Percentiles rank a stretch among this genome's conserved stretches.
These are phyloP conservation scores for Amblyteles armatorius DNA, from an alignment of 2,888 invertebrate species.

Conservation along the genomic window DNA sequence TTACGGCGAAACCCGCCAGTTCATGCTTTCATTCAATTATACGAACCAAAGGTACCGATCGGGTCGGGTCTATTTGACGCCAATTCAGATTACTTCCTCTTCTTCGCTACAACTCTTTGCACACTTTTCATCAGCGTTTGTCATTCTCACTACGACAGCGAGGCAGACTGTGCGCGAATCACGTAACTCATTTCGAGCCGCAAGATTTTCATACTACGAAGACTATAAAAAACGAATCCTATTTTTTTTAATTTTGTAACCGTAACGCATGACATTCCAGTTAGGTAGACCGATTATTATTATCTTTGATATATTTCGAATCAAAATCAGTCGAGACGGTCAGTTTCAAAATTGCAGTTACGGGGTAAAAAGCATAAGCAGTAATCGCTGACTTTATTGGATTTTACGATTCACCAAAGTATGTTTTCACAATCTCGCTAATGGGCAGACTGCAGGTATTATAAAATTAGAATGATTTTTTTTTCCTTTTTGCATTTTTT, in stretches of 20 bases:
- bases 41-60: background rate
- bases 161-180: background rate
- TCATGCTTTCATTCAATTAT: slow-evolving; percentile 35
- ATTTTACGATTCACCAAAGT: background rate
- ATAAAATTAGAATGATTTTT: background rate
- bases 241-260: background rate
- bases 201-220: background rate
- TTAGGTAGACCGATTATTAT: no score
- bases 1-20: slow-evolving; percentile 17
- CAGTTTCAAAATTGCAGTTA: background rate
- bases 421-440: no score
- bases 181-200: background rate
- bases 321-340: background rate
- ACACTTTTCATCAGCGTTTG: background rate
- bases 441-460: no score
- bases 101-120: slow-evolving; percentile 1
- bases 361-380: background rate
- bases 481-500: background rate
- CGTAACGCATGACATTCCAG: no score
- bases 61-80: slow-evolving; percentile 22
- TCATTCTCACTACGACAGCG: background rate
- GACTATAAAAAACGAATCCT: background rate
- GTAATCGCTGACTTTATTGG: background rate
- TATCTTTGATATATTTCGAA: background rate
- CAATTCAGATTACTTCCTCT: slow-evolving; percentile 9